Evolutionary conservation across 2,888 invertebrate genomes (phyloP).

Genomic region (Podotricha telesiphe): DNA sequence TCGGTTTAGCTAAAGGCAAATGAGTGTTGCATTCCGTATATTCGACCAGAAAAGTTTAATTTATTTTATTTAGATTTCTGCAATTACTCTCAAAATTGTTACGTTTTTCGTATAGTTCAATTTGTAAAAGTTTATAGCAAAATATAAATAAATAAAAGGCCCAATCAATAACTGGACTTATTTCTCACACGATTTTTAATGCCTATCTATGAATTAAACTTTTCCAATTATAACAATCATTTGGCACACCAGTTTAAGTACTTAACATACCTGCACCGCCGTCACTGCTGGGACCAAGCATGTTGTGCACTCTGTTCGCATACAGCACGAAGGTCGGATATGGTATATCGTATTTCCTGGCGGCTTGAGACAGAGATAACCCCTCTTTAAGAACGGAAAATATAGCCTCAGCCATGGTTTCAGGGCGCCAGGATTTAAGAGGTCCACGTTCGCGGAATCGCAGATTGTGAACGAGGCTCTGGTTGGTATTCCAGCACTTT

Average conservation of each 20-base stretch:
- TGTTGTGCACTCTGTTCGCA: constrained; percentile 96
- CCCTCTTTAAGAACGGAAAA: constrained; percentile 96
- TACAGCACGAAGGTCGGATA: constrained; percentile 97
- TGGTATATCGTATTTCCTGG: constrained; percentile 96
- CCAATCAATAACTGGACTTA: neutral
- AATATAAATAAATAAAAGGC: neutral
- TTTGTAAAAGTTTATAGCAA: neutral
- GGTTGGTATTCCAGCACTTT: constrained; percentile 97
- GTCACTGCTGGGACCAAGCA: constrained; percentile 96
- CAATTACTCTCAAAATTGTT: neutral
- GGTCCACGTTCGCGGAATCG: constrained; percentile 96
- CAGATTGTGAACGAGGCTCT: constrained; percentile 94
- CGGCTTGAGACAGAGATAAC: constrained; percentile 93
- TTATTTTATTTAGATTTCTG: constrained; percentile 18
- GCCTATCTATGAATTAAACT: neutral
- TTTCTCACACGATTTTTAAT: neutral
- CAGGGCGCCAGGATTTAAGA: constrained; percentile 95
- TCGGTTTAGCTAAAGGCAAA: constrained; percentile 36
- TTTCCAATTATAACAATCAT: constrained; percentile 40
- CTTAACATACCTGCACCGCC: constrained; percentile 91
- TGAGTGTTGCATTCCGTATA: constrained; percentile 40
- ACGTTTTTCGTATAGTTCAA: neutral
- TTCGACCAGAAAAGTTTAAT: constrained; percentile 24
- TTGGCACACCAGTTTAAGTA: constrained; percentile 48
- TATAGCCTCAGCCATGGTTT: constrained; percentile 97